These are phyloP conservation scores for Grus americana DNA, from an alignment of 2,113 vertebrate genomes.

Conservation along the genomic window DNA sequence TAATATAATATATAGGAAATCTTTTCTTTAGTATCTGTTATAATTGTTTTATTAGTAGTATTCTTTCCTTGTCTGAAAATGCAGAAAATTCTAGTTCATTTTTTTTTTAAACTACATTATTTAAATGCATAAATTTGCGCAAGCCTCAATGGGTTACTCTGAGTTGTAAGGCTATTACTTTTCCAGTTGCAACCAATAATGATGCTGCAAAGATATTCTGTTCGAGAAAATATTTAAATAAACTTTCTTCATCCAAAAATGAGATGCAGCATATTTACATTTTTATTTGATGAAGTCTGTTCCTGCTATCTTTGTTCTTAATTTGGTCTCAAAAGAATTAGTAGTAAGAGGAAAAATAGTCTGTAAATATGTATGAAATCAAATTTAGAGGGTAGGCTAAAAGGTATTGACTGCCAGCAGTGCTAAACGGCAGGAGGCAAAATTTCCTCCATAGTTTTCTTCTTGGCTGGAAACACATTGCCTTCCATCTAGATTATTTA, in stretches of 20 bases:
- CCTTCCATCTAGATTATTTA: constrained; percentile 95
- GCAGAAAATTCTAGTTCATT: not conserved
- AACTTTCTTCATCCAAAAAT: constrained; percentile 79
- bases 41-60: not conserved
- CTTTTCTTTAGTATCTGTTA: not conserved
- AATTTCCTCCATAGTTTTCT: constrained; percentile 89
- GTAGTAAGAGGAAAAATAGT: constrained; percentile 82
- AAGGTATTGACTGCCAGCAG: constrained; percentile 85
- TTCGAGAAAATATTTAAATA: constrained; percentile 81
- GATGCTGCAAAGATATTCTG: constrained; percentile 69
- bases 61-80: not conserved
- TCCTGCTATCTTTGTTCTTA: constrained; percentile 84
- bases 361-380: constrained; percentile 86
- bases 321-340: constrained; percentile 84
- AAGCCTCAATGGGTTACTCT: constrained; percentile 55
- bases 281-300: constrained; percentile 80
- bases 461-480: constrained; percentile 87
- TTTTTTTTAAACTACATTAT: constrained; percentile 42
- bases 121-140: constrained; percentile 53
- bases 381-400: constrained; percentile 84
- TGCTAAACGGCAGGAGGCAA: constrained; percentile 86
- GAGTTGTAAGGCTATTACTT: constrained; percentile 70
- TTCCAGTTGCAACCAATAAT: constrained; percentile 69
- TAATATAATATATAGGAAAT: not conserved
- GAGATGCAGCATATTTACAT: constrained; percentile 86